These are phyloP conservation scores for Drosophila tsacasi DNA, from an alignment of 1,140 invertebrate genomes.

Conservation along the genomic window DNA sequence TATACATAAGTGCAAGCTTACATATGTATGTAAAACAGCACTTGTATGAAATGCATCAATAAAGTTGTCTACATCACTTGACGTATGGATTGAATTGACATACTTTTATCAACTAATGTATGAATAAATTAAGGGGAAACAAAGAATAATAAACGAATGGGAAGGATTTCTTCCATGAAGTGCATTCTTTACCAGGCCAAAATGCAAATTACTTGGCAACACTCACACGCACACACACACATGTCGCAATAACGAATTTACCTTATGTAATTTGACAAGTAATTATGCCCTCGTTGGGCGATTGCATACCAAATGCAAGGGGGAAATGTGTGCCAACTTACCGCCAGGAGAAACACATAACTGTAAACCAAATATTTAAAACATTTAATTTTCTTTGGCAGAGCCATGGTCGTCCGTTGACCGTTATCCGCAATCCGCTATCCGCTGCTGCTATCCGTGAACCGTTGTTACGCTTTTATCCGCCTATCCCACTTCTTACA, in stretches of 20 bases:
- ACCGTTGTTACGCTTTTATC: slow-evolving; percentile 8
- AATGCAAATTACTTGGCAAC: slow-evolving; percentile 8
- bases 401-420: slow-evolving; percentile 63
- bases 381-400: slow-evolving; percentile 84
- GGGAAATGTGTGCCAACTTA: slow-evolving; percentile 55
- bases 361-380: slow-evolving; percentile 85
- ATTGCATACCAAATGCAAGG: slow-evolving; percentile 16
- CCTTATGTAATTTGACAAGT: slow-evolving; percentile 59
- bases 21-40: slow-evolving; percentile 1
- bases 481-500: slow-evolving; percentile 5
- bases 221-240: slow-evolving; percentile 13
- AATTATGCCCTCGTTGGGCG: slow-evolving; percentile 29
- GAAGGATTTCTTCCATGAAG: background rate
- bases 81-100: slow-evolving; percentile 29
- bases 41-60: slow-evolving; percentile 11
- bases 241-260: slow-evolving; percentile 30
- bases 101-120: slow-evolving; percentile 11
- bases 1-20: too few relatives aligned
- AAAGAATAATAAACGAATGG: background rate
- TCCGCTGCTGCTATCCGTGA: slow-evolving; percentile 16
- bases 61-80: slow-evolving; percentile 12
- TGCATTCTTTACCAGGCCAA: slow-evolving; percentile 1
- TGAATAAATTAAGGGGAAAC: background rate
- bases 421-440: slow-evolving; percentile 18
- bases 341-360: slow-evolving; percentile 84